Evolutionary conservation across 2,888 invertebrate genomes (phyloP).

Genomic region (Dicroscelio sp.): DNA sequence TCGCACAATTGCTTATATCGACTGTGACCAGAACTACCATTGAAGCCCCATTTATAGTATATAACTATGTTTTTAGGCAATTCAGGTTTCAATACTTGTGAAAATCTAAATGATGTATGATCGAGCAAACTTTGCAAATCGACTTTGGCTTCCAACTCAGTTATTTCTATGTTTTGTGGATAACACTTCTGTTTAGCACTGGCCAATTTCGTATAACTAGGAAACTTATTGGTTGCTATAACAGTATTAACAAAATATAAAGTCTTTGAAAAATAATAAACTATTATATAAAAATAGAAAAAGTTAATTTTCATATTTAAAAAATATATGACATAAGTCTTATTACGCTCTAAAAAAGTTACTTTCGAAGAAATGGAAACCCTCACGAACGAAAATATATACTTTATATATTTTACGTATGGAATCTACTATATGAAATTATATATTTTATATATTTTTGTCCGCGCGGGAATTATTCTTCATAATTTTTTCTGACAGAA

Average conservation of each 20-base stretch:
- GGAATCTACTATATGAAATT: no score
- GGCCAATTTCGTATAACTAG: background rate
- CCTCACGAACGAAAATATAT: no score
- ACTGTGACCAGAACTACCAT: background rate
- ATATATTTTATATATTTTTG: no score
- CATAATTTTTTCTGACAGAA: no score
- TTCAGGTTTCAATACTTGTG: background rate
- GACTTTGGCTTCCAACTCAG: background rate
- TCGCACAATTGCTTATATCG: slow-evolving; percentile 1
- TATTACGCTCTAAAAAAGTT: no score
- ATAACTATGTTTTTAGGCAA: background rate
- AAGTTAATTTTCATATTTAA: background rate
- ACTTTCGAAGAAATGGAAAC: no score
- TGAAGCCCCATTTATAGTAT: background rate
- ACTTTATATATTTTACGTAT: no score
- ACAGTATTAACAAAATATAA: no score
- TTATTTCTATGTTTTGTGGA: background rate
- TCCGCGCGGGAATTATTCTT: no score
- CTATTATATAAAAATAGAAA: no score
- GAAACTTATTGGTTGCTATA: background rate
- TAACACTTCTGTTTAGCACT: slow-evolving; percentile 23
- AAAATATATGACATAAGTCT: no score
- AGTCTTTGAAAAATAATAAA: no score
- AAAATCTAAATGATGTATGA: slow-evolving; percentile 19
- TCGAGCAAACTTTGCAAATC: slow-evolving; percentile 27